These are phyloP conservation scores for Acanthosepion esculentum DNA, from an alignment of 2,888 invertebrate species.

Conservation along the genomic window DNA sequence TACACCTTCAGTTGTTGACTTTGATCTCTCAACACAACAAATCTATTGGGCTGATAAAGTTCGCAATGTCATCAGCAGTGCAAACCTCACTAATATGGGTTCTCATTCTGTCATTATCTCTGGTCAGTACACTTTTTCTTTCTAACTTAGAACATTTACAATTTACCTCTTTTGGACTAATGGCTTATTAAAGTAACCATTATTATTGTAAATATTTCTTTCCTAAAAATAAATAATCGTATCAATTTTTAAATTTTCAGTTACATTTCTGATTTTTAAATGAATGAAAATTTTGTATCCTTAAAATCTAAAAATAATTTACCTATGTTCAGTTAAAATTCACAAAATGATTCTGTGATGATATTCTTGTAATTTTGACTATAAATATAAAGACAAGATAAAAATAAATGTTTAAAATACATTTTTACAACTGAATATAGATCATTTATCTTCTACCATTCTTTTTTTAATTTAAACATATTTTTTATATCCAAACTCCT, in stretches of 20 bases:
- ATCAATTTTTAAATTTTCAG: not conserved
- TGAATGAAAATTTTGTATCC: too few species aligned
- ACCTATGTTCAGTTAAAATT: not conserved
- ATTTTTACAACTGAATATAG: not conserved
- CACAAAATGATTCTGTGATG: not conserved
- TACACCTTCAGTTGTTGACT: slow-evolving; percentile 83
- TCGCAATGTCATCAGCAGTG: slow-evolving; percentile 83
- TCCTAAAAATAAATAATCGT: not conserved
- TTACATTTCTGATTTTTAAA: too few species aligned
- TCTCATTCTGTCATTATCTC: slow-evolving; percentile 85
- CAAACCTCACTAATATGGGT: slow-evolving; percentile 82
- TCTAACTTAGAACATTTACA: too few species aligned
- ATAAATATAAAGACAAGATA: not conserved
- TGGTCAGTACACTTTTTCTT: slow-evolving; percentile 73
- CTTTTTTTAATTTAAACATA: not conserved
- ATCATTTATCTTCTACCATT: not conserved
- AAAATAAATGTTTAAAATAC: too few species aligned
- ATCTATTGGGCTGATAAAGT: slow-evolving; percentile 85
- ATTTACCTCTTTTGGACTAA: not conserved
- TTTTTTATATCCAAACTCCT: not conserved
- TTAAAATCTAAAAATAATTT: not conserved
- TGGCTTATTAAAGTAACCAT: not conserved
- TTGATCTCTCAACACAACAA: slow-evolving; percentile 80
- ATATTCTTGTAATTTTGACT: not conserved
- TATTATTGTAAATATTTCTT: not conserved